These are phyloP conservation scores for Drosophila kurseongensis DNA, from an alignment of 1,140 invertebrate species.

Conservation along the genomic window DNA sequence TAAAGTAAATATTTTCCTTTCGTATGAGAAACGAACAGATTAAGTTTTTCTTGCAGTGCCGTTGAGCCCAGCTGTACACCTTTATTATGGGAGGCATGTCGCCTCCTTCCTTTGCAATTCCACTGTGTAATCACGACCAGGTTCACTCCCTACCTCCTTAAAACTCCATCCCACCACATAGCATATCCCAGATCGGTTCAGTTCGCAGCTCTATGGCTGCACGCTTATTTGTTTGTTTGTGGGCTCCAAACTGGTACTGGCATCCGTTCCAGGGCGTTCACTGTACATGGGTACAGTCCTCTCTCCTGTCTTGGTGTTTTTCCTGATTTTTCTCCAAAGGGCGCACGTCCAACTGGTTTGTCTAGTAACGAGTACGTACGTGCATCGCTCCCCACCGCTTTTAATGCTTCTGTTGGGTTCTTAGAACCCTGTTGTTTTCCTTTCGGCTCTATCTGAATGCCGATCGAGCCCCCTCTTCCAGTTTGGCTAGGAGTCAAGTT, in stretches of 20 bases:
- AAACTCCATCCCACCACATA: slow-evolving; percentile 11
- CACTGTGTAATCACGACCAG: slow-evolving; percentile 69
- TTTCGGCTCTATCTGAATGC: slow-evolving; percentile 51
- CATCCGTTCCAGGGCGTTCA: slow-evolving; percentile 45
- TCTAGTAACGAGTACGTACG: slow-evolving; percentile 68
- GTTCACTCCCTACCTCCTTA: slow-evolving; percentile 25
- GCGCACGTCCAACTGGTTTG: slow-evolving; percentile 67
- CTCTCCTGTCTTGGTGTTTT: slow-evolving; percentile 48
- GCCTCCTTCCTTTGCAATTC: slow-evolving; percentile 61
- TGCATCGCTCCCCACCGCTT: slow-evolving; percentile 15
- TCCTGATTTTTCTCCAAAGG: slow-evolving; percentile 73
- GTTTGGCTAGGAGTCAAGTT: slow-evolving; percentile 56
- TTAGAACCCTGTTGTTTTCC: slow-evolving; percentile 74
- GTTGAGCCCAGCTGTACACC: slow-evolving; percentile 45
- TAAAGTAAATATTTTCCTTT: too few relatives aligned
- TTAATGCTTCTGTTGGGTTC: slow-evolving; percentile 62
- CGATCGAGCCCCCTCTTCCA: slow-evolving; percentile 53
- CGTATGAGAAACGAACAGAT: too few relatives aligned
- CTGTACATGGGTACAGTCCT: slow-evolving; percentile 66
- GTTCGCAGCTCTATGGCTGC: slow-evolving; percentile 62
- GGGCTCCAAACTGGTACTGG: slow-evolving; percentile 78
- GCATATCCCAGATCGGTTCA: slow-evolving; percentile 24
- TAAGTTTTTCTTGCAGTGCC: slow-evolving; percentile 1
- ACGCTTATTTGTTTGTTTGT: slow-evolving; percentile 79
- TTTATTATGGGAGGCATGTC: slow-evolving; percentile 76